phyloP scores from a whole-genome alignment of 1,140 invertebrate species.

The Latrodectus geometricus region DNA sequence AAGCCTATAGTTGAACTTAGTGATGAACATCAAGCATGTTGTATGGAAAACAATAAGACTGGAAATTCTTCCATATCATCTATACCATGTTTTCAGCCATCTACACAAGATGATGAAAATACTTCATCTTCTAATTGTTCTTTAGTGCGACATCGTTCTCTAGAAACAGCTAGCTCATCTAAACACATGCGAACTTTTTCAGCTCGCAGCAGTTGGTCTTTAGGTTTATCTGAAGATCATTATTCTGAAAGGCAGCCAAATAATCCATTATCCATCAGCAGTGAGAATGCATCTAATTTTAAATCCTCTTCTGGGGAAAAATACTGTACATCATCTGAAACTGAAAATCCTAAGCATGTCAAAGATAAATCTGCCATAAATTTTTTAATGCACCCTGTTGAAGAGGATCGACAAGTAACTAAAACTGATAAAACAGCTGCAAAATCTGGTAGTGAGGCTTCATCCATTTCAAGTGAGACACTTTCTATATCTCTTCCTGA shows the following conservation, averaged over 20 bases:
- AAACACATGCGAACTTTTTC: conserved; percentile 57
- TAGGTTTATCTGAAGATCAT: conserved; percentile 47
- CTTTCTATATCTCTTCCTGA: conserved; percentile 61
- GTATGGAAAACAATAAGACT: conserved; percentile 43
- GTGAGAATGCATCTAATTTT: neutral
- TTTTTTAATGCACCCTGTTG: conserved; percentile 36
- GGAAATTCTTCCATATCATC: conserved; percentile 7
- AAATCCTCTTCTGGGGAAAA: conserved; percentile 12
- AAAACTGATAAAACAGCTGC: neutral
- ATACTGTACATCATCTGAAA: neutral
- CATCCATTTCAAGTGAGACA: conserved; percentile 62
- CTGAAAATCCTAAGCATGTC: neutral
- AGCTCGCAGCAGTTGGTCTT: conserved; percentile 46
- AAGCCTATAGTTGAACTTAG: conserved; percentile 86
- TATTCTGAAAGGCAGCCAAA: neutral
- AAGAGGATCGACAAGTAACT: conserved; percentile 13
- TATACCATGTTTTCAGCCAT: conserved; percentile 5
- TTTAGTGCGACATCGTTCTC: conserved; percentile 61
- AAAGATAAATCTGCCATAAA: conserved; percentile 34
- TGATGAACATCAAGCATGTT: conserved; percentile 77
- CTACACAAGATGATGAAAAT: conserved; percentile 32
- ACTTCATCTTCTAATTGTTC: conserved; percentile 47
- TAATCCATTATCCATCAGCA: neutral
- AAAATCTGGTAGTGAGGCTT: conserved; percentile 48
- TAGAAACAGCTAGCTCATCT: conserved; percentile 57